Evolutionary conservation across 2,113 vertebrate species (phyloP).

Genomic region (Tetrax tetrax): DNA sequence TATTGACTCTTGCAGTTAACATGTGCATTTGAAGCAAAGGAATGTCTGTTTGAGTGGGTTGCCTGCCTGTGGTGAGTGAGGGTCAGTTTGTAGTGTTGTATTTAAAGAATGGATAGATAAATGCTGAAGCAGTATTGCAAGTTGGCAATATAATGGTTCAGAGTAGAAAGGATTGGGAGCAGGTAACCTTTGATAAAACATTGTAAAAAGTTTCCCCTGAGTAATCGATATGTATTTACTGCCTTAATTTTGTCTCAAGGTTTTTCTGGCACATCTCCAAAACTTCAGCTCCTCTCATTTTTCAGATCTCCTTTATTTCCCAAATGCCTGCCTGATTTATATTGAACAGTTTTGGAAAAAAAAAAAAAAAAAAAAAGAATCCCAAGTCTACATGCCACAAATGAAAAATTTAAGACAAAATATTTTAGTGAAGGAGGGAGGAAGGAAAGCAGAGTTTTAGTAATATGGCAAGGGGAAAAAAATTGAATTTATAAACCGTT

Average conservation of each 20-base stretch:
- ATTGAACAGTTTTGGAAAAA: background rate
- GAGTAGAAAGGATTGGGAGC: background rate
- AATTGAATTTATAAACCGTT: background rate
- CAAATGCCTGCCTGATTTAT: conserved; percentile 27
- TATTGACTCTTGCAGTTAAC: background rate
- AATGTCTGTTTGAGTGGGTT: background rate
- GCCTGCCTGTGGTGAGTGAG: background rate
- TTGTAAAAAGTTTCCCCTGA: conserved; percentile 13
- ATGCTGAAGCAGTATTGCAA: background rate
- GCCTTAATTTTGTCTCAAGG: conserved; percentile 43
- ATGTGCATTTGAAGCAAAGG: background rate
- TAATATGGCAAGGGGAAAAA: background rate
- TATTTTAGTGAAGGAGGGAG: background rate
- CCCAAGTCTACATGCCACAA: background rate
- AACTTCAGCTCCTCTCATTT: background rate
- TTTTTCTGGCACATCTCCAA: conserved; percentile 17
- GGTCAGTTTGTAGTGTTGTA: background rate
- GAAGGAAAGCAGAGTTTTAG: background rate
- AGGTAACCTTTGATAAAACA: conserved; percentile 49
- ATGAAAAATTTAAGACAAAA: background rate
- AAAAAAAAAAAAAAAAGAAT: background rate
- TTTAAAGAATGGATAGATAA: background rate
- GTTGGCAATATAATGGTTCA: background rate
- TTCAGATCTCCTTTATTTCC: conserved; percentile 46
- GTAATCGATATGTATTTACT: conserved; percentile 44